A percentile compares a stretch with the other conserved stretches of the same genome.
Conservation (phyloP, 1,140 invertebrate genomes). For the Caenorhabditis latens region DNA sequence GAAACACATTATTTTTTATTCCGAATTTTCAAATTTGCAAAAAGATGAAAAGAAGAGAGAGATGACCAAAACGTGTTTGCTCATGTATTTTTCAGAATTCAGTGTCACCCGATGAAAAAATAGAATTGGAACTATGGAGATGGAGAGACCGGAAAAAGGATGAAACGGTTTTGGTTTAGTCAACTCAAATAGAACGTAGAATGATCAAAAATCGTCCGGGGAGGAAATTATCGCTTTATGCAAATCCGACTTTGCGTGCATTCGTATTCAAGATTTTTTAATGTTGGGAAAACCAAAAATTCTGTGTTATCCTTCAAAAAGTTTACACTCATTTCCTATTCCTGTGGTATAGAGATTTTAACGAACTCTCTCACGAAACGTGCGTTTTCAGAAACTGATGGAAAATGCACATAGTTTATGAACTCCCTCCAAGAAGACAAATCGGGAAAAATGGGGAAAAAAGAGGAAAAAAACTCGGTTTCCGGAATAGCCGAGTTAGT, state of each 20-base stretch:
- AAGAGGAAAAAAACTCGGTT: neutral
- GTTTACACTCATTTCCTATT: neutral
- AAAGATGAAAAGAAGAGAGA: neutral
- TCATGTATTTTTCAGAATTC: neutral
- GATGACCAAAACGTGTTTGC: neutral
- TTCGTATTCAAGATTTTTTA: neutral
- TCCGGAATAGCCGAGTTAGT: constrained; percentile 21
- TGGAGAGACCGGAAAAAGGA: neutral
- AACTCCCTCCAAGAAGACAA: neutral
- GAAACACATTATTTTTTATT: neutral
- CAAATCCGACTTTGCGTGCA: constrained; percentile 18
- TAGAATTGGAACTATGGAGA: neutral
- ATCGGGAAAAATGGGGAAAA: neutral
- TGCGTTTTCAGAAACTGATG: neutral
- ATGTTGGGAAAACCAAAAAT: neutral
- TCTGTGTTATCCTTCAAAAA: neutral
- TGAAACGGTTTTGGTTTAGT: neutral
- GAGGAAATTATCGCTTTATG: neutral
- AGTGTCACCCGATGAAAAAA: neutral
- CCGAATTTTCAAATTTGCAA: neutral
- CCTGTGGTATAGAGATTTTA: neutral
- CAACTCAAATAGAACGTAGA: neutral
- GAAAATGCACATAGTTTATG: constrained; percentile 23
- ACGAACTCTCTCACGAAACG: neutral
- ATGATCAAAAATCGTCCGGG: constrained; percentile 20